Evolutionary conservation across 2,888 invertebrate species (phyloP).

Genomic region (Drosophila emarginata): DNA sequence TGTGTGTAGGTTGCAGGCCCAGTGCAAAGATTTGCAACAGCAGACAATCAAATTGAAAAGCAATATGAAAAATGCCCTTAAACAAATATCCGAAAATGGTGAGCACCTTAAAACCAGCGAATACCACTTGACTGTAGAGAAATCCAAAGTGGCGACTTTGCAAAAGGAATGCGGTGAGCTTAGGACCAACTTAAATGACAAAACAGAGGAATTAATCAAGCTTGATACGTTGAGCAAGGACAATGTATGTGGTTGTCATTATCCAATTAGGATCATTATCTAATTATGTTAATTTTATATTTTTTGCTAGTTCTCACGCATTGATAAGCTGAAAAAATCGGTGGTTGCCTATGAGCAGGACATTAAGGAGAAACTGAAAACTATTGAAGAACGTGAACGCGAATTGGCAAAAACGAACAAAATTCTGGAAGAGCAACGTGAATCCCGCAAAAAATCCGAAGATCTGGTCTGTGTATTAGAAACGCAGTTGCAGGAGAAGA

Average conservation of each 20-base stretch:
- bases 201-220: conserved; percentile 72
- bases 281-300: background rate
- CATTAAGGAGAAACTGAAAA: conserved; percentile 77
- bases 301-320: conserved; percentile 63
- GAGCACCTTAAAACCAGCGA: conserved; percentile 76
- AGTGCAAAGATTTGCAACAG: conserved; percentile 78
- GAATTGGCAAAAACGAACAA: conserved; percentile 79
- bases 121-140: conserved; percentile 75
- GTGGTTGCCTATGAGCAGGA: conserved; percentile 79
- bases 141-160: conserved; percentile 76
- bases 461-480: conserved; percentile 80
- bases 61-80: conserved; percentile 76
- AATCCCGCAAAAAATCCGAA: conserved; percentile 79
- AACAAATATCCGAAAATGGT: conserved; percentile 77
- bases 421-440: conserved; percentile 79
- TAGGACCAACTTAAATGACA: conserved; percentile 61
- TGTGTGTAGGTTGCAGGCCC: conserved; percentile 72
- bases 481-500: conserved; percentile 79
- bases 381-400: conserved; percentile 78
- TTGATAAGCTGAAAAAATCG: conserved; percentile 80
- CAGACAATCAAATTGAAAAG: conserved; percentile 78
- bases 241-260: conserved; percentile 59
- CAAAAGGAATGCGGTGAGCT: conserved; percentile 73
- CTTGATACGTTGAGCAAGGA: conserved; percentile 74
- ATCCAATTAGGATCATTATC: background rate